Evolutionary conservation across 2,113 vertebrate genomes (phyloP), one percentile per base, ranked within the genome.

Genomic region (Lasiurus borealis): DNA sequence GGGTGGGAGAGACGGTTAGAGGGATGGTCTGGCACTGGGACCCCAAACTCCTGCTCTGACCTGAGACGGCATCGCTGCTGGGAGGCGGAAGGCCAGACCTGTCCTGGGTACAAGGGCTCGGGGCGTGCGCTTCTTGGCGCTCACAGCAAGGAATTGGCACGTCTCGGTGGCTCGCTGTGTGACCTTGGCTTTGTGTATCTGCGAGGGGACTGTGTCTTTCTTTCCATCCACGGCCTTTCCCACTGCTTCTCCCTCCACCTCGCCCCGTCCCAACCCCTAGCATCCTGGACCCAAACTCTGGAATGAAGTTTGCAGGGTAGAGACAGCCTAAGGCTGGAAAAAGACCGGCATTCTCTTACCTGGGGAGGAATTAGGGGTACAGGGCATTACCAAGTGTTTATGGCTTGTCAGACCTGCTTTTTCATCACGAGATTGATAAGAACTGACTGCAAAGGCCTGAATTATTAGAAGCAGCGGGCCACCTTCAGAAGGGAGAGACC

Each of bases 31-130:
- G 64, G 57, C 71, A 36, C 27, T 48, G 36, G 11, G 21, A 29
- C 12, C 68, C 46, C 16, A 52, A 48, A 5, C 29, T 52, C 44
- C 10, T 14, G 66, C 46, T 46, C 64, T 0, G 0, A 18, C 13
- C 36, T 8, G 34, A 31, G 23, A 36, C 21, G 64, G 16, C 5
- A 25, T 46, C 25, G 0, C 59, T 87, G 59, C 34, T 71, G 23
- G 25, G 36, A 31, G 40, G 36, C 8, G 14, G 11, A 1, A 40
- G 34, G 25, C 54, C 10, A 9, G 9, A 4, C 25, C 34, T 19
- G 10, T 36, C 0, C 1, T 10, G 46, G 15, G 31, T 7, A 15
- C 46, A 4, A 6, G 25, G 44, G 13, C 0, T 1, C 7, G 5
- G 11, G 36, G 34, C 25, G 2, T 2, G 11, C 0, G 4, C 62